Percentiles rank a stretch among this genome's conserved stretches.
These are phyloP conservation scores for Epicauta chinensis DNA, from an alignment of 1,140 invertebrate species.

Conservation along the genomic window DNA sequence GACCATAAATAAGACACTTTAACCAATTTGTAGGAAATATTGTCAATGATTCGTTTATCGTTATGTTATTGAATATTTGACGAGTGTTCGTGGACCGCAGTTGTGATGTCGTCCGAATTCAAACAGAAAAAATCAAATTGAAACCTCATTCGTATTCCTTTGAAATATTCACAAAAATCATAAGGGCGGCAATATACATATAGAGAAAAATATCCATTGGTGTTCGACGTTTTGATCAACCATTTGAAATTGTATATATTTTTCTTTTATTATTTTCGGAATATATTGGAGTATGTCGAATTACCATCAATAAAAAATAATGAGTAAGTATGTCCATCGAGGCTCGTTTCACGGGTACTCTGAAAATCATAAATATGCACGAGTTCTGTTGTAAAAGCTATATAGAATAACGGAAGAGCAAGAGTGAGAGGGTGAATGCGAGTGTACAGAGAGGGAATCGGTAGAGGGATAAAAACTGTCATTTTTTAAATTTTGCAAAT, in stretches of 20 bases:
- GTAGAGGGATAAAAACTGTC: slow-evolving; percentile 21
- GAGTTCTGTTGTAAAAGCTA: slow-evolving; percentile 21
- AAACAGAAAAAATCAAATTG: no score
- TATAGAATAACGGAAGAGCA: no score
- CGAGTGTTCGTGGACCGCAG: no score
- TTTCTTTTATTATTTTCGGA: not conserved
- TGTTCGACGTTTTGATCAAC: not conserved
- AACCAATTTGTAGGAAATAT: no score
- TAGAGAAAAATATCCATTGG: no score
- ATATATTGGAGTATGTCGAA: slow-evolving; percentile 22
- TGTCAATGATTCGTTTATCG: no score
- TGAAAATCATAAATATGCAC: slow-evolving; percentile 26
- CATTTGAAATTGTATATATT: slow-evolving; percentile 10
- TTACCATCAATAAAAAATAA: slow-evolving; percentile 31
- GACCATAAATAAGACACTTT: no score
- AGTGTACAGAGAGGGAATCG: slow-evolving; percentile 2
- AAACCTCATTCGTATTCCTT: no score
- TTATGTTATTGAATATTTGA: no score
- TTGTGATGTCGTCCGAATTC: no score
- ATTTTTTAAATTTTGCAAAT: slow-evolving; percentile 22
- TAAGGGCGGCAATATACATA: no score
- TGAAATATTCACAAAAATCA: no score
- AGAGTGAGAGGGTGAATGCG: not conserved
- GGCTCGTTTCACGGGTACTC: slow-evolving; percentile 18
- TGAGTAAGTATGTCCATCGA: slow-evolving; percentile 25